Percentiles rank a stretch among this genome's conserved stretches.
phyloP scores from a whole-genome alignment of 2,113 vertebrate species.

The Planiliza haematocheilus region DNA sequence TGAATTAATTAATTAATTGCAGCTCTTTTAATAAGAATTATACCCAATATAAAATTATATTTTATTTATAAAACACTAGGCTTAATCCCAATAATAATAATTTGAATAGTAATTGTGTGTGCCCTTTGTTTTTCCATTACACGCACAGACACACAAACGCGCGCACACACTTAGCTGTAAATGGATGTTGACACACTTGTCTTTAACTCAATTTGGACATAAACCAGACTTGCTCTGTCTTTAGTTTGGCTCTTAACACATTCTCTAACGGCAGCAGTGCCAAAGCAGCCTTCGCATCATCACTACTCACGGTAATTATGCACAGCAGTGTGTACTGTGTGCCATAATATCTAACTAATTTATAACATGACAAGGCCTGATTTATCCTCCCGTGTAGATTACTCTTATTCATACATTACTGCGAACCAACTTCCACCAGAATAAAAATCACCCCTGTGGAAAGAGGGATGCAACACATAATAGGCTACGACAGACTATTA shows the following conservation, averaged over 20 bases:
- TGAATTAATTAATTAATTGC: too few relatives aligned
- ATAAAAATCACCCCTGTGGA: slow-evolving; percentile 24
- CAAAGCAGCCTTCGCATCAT: slow-evolving; percentile 27
- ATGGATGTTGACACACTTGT: slow-evolving; percentile 16
- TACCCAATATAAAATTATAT: too few relatives aligned
- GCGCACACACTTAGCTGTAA: neutral
- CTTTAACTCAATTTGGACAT: slow-evolving; percentile 31
- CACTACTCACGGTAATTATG: slow-evolving; percentile 41
- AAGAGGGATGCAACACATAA: slow-evolving; percentile 43
- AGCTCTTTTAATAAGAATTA: too few relatives aligned
- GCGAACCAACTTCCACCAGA: slow-evolving; percentile 15
- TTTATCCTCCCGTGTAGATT: slow-evolving; percentile 23
- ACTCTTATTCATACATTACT: slow-evolving; percentile 10
- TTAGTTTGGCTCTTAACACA: slow-evolving; percentile 11
- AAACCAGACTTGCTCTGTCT: slow-evolving; percentile 32
- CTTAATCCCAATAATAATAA: neutral
- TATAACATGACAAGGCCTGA: slow-evolving; percentile 19
- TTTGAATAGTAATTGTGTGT: neutral
- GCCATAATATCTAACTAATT: slow-evolving; percentile 37
- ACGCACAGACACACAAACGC: neutral
- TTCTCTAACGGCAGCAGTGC: neutral
- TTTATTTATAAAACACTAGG: neutral
- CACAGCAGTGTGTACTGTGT: slow-evolving; percentile 24
- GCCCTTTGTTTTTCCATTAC: neutral
- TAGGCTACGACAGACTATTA: slow-evolving; percentile 52